These are phyloP conservation scores for Cremastobaeus sp. DNA, from an alignment of 2,888 invertebrate species.

Conservation along the genomic window DNA sequence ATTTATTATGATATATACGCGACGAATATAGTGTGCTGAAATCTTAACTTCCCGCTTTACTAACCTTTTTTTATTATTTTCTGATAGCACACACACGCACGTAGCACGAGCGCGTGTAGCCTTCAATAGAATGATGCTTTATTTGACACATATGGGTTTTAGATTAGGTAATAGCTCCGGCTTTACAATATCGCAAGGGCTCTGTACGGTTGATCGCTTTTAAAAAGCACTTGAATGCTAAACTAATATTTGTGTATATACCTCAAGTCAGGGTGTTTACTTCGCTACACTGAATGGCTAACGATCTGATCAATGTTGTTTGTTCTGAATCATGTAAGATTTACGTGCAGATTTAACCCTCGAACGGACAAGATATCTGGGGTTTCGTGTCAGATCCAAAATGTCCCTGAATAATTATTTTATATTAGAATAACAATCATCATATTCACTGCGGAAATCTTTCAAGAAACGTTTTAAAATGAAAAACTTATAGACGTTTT, in stretches of 20 bases:
- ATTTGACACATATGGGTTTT: conserved; percentile 74
- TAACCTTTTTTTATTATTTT: conserved; percentile 71
- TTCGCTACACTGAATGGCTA: conserved; percentile 20
- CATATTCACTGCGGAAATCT: too few species aligned
- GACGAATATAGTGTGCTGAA: conserved; percentile 13
- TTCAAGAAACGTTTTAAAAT: too few species aligned
- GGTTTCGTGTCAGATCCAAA: too few species aligned
- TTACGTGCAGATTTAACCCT: too few species aligned
- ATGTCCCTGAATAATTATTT: too few species aligned
- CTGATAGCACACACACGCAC: conserved; percentile 69
- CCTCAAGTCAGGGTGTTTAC: conserved; percentile 39
- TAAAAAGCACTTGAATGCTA: conserved; percentile 34
- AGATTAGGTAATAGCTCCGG: conserved; percentile 67
- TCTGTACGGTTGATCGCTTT: conserved; percentile 21
- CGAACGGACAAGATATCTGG: too few species aligned
- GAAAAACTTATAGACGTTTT: too few species aligned
- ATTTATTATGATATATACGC: conserved; percentile 48
- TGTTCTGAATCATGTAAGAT: too few species aligned
- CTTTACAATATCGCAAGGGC: conserved; percentile 50
- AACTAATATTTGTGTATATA: conserved; percentile 47
- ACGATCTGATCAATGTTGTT: conserved; percentile 24
- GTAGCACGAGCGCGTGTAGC: conserved; percentile 65
- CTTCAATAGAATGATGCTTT: conserved; percentile 72
- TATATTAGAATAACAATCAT: too few species aligned
- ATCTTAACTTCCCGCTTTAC: conserved; percentile 45